Conservation (phyloP, 2,797 vertebrate species). For the Aldrovandia affinis region DNA sequence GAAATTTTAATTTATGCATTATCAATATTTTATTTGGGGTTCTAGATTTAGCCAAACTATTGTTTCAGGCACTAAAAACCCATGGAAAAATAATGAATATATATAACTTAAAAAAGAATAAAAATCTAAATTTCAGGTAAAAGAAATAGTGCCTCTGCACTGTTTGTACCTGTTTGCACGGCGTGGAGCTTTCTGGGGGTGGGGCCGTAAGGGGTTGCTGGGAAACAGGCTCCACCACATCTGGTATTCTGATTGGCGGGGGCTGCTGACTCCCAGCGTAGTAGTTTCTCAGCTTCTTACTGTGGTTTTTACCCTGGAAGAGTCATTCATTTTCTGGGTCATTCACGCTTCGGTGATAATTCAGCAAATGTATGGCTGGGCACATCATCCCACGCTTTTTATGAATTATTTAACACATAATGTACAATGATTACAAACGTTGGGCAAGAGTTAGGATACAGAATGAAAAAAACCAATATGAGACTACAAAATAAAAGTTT, state of each 20-base stretch:
- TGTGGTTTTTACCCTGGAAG: neutral
- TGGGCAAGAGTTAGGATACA: too few relatives aligned
- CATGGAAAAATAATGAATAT: too few relatives aligned
- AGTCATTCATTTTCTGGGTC: constrained; percentile 13
- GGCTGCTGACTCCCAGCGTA: constrained; percentile 94
- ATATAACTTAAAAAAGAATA: too few relatives aligned
- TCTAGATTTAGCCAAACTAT: too few relatives aligned
- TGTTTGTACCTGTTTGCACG: constrained; percentile 67
- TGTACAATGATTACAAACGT: neutral
- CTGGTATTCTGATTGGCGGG: constrained; percentile 85
- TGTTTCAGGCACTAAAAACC: too few relatives aligned
- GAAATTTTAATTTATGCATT: too few relatives aligned
- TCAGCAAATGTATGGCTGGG: neutral
- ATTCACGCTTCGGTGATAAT: neutral
- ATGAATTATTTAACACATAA: neutral
- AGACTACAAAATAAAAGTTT: neutral
- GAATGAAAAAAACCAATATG: neutral
- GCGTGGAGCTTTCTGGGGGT: constrained; percentile 68
- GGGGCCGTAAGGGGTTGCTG: constrained; percentile 74
- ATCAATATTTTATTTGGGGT: too few relatives aligned
- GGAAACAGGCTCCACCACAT: constrained; percentile 76
- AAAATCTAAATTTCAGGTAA: too few relatives aligned
- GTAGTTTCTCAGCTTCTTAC: constrained; percentile 96
- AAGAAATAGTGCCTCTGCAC: too few relatives aligned
- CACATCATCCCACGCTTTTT: neutral